Percentiles rank a stretch among this genome's conserved stretches.
phyloP scores from a whole-genome alignment of 2,888 invertebrate species.

The Antheraea yamamai region DNA sequence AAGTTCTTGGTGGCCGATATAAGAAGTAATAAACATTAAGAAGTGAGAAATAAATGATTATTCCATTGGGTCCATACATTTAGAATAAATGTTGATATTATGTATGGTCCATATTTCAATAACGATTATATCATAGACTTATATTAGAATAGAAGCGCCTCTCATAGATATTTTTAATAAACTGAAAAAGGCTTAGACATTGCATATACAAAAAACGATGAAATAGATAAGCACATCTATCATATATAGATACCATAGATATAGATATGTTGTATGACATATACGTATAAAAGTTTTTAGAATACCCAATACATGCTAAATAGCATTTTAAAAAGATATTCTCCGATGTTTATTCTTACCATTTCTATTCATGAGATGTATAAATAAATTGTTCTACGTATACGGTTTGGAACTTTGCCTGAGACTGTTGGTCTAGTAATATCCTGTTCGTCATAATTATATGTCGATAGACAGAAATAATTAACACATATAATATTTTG shows the following conservation, averaged over 20 bases:
- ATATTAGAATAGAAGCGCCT: too few relatives aligned
- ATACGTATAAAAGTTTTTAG: too few relatives aligned
- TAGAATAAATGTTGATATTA: background rate
- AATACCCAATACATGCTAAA: background rate
- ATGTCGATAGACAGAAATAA: slow-evolving; percentile 6
- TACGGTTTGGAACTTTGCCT: slow-evolving; percentile 9
- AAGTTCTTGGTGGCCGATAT: too few relatives aligned
- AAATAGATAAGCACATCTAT: background rate
- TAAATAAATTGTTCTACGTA: slow-evolving; percentile 5
- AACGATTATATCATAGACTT: background rate
- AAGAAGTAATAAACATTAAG: background rate
- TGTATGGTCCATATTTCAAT: background rate
- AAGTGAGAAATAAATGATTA: background rate
- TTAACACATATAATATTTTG: background rate
- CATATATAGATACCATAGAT: background rate
- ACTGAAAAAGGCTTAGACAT: too few relatives aligned
- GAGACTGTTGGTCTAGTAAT: slow-evolving; percentile 13
- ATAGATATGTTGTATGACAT: too few relatives aligned
- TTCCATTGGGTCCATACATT: background rate
- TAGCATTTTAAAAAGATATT: background rate
- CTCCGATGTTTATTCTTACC: background rate
- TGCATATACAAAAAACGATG: too few relatives aligned
- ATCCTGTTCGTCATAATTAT: slow-evolving; percentile 11
- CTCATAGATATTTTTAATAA: too few relatives aligned
- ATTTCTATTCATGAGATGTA: background rate